These are phyloP conservation scores for Lepeophtheirus nordmannii DNA, from an alignment of 2,888 invertebrate species.

Conservation along the genomic window DNA sequence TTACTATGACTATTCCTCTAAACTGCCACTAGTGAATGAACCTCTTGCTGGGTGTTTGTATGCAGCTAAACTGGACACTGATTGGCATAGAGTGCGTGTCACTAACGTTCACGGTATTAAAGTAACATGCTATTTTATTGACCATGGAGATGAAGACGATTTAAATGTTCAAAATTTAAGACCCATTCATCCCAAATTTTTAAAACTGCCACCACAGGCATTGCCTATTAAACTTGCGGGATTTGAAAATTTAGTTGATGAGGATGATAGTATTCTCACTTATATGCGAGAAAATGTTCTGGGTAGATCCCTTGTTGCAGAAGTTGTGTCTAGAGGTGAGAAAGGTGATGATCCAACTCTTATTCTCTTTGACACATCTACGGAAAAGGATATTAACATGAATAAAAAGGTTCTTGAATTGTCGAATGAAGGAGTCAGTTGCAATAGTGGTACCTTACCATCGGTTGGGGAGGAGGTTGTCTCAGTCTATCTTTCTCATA, in stretches of 20 bases:
- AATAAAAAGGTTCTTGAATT: constrained; percentile 45
- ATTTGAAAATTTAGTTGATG: constrained; percentile 46
- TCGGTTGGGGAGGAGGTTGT: neutral
- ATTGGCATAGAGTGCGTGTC: constrained; percentile 43
- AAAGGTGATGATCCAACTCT: constrained; percentile 38
- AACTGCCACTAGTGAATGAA: neutral
- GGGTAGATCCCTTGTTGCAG: constrained; percentile 31
- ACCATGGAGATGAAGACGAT: constrained; percentile 53
- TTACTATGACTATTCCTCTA: constrained; percentile 31
- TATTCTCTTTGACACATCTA: constrained; percentile 47
- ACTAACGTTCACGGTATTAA: constrained; percentile 38
- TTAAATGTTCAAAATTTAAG: constrained; percentile 43
- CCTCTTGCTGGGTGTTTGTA: constrained; percentile 37
- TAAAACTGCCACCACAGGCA: constrained; percentile 52
- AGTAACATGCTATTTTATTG: constrained; percentile 51
- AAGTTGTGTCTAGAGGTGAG: constrained; percentile 9
- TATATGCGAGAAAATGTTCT: constrained; percentile 37
- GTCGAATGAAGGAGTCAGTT: neutral
- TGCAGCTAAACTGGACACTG: constrained; percentile 34
- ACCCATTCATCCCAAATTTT: constrained; percentile 47
- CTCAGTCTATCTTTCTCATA: neutral
- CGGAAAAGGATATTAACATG: constrained; percentile 47
- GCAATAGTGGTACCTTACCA: neutral
- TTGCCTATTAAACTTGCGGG: constrained; percentile 43
- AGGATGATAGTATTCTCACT: constrained; percentile 35